phyloP scores from a whole-genome alignment of 1,140 invertebrate genomes.

The Meteorus sp. region DNA sequence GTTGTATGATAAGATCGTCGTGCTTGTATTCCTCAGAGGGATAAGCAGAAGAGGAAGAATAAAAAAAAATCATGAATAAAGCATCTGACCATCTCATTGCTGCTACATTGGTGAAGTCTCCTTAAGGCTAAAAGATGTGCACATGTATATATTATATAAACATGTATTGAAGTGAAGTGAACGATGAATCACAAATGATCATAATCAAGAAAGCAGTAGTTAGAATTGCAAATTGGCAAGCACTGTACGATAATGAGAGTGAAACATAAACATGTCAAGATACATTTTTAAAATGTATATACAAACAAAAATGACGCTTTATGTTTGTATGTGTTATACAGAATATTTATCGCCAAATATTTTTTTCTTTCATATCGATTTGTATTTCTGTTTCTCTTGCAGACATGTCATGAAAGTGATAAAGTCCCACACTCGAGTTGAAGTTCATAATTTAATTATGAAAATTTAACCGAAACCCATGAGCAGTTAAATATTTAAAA shows the following conservation, averaged over 20 bases:
- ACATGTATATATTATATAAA: neutral
- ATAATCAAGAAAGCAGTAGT: neutral
- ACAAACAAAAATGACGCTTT: too few species aligned
- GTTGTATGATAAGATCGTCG: neutral
- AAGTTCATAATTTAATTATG: too few species aligned
- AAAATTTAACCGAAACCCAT: too few species aligned
- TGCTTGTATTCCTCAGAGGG: neutral
- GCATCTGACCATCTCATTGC: conserved; percentile 13
- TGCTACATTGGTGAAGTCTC: neutral
- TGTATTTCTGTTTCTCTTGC: too few species aligned
- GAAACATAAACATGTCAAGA: neutral
- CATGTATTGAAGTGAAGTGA: neutral
- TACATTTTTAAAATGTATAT: conserved; percentile 1
- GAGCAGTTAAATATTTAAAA: too few species aligned
- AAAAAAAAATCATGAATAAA: conserved; percentile 19
- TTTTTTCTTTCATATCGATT: too few species aligned
- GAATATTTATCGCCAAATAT: too few species aligned
- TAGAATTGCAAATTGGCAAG: conserved; percentile 17
- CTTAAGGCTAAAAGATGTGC: neutral
- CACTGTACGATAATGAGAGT: conserved; percentile 10
- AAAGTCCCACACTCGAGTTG: too few species aligned
- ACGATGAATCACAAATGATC: conserved; percentile 13
- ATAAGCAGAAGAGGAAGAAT: neutral
- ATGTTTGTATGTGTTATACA: too few species aligned
- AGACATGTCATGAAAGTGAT: too few species aligned